Evolutionary conservation across 2,888 invertebrate species (phyloP).

Genomic region (Drosophila peninsularis): DNA sequence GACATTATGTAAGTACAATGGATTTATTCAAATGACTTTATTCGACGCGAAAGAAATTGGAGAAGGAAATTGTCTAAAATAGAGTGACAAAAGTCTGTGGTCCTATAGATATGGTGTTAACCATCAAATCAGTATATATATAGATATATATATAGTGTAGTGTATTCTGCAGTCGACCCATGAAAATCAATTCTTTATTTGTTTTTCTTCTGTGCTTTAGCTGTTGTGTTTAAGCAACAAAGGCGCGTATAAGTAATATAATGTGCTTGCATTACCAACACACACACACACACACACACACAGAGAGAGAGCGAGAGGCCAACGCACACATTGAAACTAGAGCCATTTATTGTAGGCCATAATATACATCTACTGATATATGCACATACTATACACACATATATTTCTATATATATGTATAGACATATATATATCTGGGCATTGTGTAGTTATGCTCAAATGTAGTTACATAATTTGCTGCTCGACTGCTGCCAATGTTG

Average conservation of each 20-base stretch:
- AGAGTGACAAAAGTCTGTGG: no score
- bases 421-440: slow-evolving; percentile 36
- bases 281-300: neutral
- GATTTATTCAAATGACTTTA: no score
- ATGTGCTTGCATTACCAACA: slow-evolving; percentile 59
- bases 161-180: neutral
- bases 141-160: neutral
- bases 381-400: slow-evolving; percentile 7
- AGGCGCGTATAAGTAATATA: slow-evolving; percentile 56
- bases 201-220: slow-evolving; percentile 8
- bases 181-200: neutral
- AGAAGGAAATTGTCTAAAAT: no score
- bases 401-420: slow-evolving; percentile 1
- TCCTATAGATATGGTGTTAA: no score
- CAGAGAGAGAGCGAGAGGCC: no score
- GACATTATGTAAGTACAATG: no score
- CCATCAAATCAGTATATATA: no score
- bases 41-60: no score
- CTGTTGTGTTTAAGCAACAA: slow-evolving; percentile 64
- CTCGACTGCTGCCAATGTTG: slow-evolving; percentile 44
- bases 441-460: slow-evolving; percentile 67
- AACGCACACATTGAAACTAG: slow-evolving; percentile 27
- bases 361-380: slow-evolving; percentile 14
- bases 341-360: slow-evolving; percentile 43
- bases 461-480: slow-evolving; percentile 76